Percentiles rank a stretch among this genome's conserved stretches.
Conservation (phyloP, 1,140 invertebrate species). For the Acyrthosiphon pisum region DNA sequence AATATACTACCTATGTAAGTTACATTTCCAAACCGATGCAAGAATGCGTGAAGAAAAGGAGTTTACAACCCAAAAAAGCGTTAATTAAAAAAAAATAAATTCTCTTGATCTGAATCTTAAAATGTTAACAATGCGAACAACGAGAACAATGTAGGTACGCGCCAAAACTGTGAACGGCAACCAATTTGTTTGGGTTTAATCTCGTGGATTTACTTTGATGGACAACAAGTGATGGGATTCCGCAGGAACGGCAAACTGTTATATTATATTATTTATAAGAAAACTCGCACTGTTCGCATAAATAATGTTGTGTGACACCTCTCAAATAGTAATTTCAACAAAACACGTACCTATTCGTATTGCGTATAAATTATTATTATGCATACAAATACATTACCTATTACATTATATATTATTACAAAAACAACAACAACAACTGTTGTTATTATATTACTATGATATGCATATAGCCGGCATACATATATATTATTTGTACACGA, state of each 20-base stretch:
- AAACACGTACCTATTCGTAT: not conserved
- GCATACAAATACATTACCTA: too few relatives aligned
- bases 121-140: not conserved
- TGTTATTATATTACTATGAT: not conserved
- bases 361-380: too few relatives aligned
- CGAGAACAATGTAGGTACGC: not conserved
- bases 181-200: not conserved
- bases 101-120: not conserved
- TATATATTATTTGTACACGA: not conserved
- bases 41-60: not conserved
- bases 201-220: not conserved
- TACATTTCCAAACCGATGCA: not conserved
- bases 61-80: not conserved
- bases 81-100: not conserved
- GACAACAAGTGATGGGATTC: not conserved
- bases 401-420: too few relatives aligned
- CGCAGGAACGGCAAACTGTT: not conserved
- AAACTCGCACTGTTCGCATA: not conserved
- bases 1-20: not conserved
- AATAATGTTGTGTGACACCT: not conserved
- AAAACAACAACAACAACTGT: not conserved
- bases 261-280: not conserved
- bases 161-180: not conserved
- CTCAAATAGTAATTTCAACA: conserved; percentile 35
- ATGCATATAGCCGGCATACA: not conserved